Base-by-base conservation (phyloP, 1,140 invertebrate genomes). In the Bombus confusus region DNA sequence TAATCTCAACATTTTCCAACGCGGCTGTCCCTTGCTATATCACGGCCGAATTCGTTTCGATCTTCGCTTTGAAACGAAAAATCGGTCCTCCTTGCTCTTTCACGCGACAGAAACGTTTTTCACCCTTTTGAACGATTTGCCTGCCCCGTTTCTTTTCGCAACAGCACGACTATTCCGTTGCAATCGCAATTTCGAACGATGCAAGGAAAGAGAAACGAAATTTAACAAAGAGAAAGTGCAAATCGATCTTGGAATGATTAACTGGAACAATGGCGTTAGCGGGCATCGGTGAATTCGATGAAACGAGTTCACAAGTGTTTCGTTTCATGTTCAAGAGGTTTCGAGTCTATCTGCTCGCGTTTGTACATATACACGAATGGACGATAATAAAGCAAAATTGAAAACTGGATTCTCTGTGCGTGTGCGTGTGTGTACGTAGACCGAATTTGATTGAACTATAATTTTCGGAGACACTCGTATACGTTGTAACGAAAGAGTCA, bases 1-100 rank as follows among this genome's bases (percentile, higher is more conserved):
- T 52, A 86, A 83, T 57, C 72, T 41, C 78, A 25, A 68, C 5
- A 80, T 72, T 37, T 59, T 13, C n/a, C 52, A 68, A 8, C 39
- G 68, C 41, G 41, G 25, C 39, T 43, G 68, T 52, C 52, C 12
- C 28, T 28, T 72, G 34, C 31, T 39, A 47, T 79, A 2, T 37
- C 31, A 39, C 47, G 74, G 8, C 37, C 39, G 12, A 72, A 57
- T 59, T 59, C 37, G n/a, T 78, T 43, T 22, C 22, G 73, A 41
- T 41, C 41, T 77, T 22, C 18, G 18, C 28, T n/a, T 52, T 31
- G 31, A 37, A 66, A 41, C 81, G 59, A 69, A n/a, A 69, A 18
- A 31, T n/a, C 28, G 12, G 1, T 8, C 22, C 41, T 1, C 31
- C 22, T 64, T 22, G 68, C 76, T 69, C 43, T 28, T 15, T 68